A percentile compares a stretch with the other conserved stretches of the same genome.
Evolutionary conservation across 2,888 invertebrate genomes (phyloP).

Genomic region (Drosophila colorata): DNA sequence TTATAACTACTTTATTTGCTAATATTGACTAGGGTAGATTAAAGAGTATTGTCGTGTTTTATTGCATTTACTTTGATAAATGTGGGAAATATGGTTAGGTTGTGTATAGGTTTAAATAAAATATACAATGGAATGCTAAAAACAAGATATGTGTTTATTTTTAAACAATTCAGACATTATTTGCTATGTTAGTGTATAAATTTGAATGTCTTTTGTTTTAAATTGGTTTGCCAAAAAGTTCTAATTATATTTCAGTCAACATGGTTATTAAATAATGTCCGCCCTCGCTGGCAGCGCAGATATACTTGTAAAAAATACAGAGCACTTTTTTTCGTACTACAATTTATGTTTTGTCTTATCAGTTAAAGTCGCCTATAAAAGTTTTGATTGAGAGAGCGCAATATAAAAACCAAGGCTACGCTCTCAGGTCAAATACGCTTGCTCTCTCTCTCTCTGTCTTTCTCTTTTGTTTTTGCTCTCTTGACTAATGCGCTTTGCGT

Average conservation of each 20-base stretch:
- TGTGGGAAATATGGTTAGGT: background rate
- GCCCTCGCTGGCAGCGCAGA: background rate
- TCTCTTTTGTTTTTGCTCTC: constrained; percentile 14
- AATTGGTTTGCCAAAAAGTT: too few species aligned
- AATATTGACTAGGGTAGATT: background rate
- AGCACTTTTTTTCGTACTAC: constrained; percentile 8
- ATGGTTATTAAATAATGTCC: constrained; percentile 4
- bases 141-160: too few species aligned
- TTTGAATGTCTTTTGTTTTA: too few species aligned
- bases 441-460: constrained; percentile 23
- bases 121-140: too few species aligned
- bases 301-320: constrained; percentile 2
- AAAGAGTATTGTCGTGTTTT: background rate
- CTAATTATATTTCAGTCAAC: background rate
- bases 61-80: too few species aligned
- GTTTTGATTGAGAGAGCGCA: constrained; percentile 11
- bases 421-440: constrained; percentile 18
- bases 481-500: constrained; percentile 24
- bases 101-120: background rate
- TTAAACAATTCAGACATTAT: too few species aligned
- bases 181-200: too few species aligned
- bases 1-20: background rate
- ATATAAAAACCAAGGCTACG: constrained; percentile 7
- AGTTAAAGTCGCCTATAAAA: constrained; percentile 32
- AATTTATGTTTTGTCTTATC: constrained; percentile 41